phyloP scores from a whole-genome alignment of 2,888 invertebrate genomes.

The Oasisia sp. region DNA sequence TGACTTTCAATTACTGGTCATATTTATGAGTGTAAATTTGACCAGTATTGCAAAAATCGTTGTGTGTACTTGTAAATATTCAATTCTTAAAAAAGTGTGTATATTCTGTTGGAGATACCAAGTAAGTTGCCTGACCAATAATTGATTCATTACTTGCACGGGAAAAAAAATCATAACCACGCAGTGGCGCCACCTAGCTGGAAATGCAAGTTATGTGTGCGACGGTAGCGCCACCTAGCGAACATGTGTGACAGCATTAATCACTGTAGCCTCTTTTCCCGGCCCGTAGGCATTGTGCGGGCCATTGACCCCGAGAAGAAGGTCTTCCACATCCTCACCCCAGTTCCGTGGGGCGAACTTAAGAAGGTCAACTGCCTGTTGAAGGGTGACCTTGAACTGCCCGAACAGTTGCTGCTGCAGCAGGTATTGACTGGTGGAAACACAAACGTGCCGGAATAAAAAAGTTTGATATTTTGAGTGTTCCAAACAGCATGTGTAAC shows the following conservation, averaged over 20 bases:
- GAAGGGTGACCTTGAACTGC: conserved; percentile 18
- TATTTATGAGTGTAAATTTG: too few species aligned
- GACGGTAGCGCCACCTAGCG: not conserved
- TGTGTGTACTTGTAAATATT: too few species aligned
- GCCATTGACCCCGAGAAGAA: conserved; percentile 51
- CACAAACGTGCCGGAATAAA: too few species aligned
- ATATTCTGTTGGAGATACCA: too few species aligned
- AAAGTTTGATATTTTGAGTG: too few species aligned
- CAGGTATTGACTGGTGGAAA: not conserved
- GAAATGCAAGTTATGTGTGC: not conserved
- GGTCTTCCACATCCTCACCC: conserved; percentile 52
- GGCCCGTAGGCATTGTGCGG: conserved; percentile 52
- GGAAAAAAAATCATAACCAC: not conserved
- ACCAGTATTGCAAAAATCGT: too few species aligned
- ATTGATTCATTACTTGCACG: too few species aligned
- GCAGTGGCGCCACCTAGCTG: not conserved
- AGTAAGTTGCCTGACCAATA: too few species aligned
- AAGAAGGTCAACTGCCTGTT: conserved; percentile 53
- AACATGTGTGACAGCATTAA: not conserved
- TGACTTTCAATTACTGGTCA: too few species aligned
- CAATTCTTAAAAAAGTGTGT: too few species aligned
- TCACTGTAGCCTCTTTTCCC: not conserved
- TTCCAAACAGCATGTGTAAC: too few species aligned
- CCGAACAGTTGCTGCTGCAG: not conserved
- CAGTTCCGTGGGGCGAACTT: conserved; percentile 44